These are phyloP conservation scores for Euplagia quadripunctaria DNA, from an alignment of 2,888 invertebrate species.

Conservation along the genomic window DNA sequence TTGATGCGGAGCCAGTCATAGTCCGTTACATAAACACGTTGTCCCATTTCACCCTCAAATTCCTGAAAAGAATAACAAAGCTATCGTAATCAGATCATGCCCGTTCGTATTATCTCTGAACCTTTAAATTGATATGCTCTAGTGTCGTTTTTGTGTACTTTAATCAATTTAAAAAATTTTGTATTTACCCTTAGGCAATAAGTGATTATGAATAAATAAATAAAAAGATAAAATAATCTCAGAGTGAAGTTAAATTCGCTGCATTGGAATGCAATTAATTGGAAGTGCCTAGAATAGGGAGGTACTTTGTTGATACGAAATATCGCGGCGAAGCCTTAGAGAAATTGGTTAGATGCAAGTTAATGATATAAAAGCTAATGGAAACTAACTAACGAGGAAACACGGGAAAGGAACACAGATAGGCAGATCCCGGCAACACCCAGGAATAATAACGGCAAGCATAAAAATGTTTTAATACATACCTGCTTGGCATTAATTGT, in stretches of 20 bases:
- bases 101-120: neutral
- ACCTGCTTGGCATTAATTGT: conserved; percentile 87
- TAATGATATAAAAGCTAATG: too few species aligned
- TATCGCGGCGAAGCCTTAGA: too few species aligned
- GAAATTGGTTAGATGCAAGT: too few species aligned
- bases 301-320: too few species aligned
- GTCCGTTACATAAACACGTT: conserved; percentile 79
- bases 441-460: neutral
- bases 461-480: neutral
- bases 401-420: neutral
- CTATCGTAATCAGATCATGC: neutral
- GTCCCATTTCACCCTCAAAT: conserved; percentile 74
- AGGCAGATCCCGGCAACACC: neutral
- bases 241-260: too few species aligned
- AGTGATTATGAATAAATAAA: neutral
- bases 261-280: too few species aligned
- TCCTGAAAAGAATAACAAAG: neutral
- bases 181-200: neutral
- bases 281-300: too few species aligned
- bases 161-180: neutral
- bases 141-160: neutral
- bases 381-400: neutral
- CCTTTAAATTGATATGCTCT: neutral
- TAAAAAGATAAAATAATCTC: too few species aligned
- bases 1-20: conserved; percentile 83